These are phyloP conservation scores for Biston stratarius DNA, from an alignment of 2,888 invertebrate species.

Conservation along the genomic window DNA sequence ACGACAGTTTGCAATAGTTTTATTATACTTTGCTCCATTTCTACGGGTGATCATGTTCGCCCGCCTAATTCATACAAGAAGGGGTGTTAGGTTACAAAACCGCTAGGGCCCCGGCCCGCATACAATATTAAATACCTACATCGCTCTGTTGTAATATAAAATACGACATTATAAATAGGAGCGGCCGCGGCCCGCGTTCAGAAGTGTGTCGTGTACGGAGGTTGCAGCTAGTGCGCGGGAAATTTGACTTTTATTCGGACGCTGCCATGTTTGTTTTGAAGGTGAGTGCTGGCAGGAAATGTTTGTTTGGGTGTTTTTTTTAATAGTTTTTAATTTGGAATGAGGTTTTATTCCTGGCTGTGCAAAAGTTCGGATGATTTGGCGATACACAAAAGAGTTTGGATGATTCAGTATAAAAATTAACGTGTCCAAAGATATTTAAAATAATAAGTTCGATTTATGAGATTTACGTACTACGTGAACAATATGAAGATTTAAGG, in stretches of 20 bases:
- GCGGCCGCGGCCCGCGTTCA: slow-evolving; percentile 65
- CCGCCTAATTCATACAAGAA: slow-evolving; percentile 42
- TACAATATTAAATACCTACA: slow-evolving; percentile 66
- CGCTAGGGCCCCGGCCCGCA: slow-evolving; percentile 70
- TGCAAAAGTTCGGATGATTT: not conserved
- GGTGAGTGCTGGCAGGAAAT: slow-evolving; percentile 62
- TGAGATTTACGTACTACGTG: no score
- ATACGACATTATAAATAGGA: slow-evolving; percentile 83
- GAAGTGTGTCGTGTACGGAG: slow-evolving; percentile 67
- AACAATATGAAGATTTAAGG: no score
- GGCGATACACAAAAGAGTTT: not conserved
- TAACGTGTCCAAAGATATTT: no score
- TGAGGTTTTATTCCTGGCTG: not conserved
- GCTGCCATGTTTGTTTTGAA: slow-evolving; percentile 78
- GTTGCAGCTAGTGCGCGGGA: slow-evolving; percentile 74
- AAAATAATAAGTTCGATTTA: no score
- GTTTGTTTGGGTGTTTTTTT: slow-evolving; percentile 14
- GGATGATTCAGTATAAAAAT: no score
- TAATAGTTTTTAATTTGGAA: not conserved
- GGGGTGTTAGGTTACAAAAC: slow-evolving; percentile 77
- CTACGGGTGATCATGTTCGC: slow-evolving; percentile 20
- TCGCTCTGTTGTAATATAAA: slow-evolving; percentile 69
- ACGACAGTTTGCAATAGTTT: no score
- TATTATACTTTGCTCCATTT: not conserved
- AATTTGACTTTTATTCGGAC: slow-evolving; percentile 63